Base-by-base conservation (phyloP, 1,140 invertebrate species). In the Drosophila pseudoananassae region DNA sequence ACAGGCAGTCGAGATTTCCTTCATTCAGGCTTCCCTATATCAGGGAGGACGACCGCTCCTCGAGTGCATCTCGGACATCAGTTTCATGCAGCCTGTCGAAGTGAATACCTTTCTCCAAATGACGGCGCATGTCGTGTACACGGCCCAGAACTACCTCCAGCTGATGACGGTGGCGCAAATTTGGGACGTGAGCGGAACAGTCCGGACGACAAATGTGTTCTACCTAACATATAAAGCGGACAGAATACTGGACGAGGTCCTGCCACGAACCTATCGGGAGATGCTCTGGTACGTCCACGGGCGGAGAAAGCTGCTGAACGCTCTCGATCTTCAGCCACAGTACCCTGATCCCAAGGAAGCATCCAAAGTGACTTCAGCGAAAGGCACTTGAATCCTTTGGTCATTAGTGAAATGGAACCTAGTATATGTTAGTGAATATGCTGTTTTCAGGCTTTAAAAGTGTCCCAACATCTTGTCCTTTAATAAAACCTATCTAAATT, bases 241-340 rank as follows among this genome's bases (percentile, higher is more conserved):
- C 2, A 91, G 93, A 49, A 71, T 92, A 17, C 93, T 95, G 4
- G 92, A 93, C 51, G 83, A 92, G 59, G 93, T 96, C n/a, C 84
- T 96, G 33, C 96, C 96, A 1, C 92, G 93, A 51, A 94, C 95
- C 12, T 97, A 97, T 92, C 93, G 95, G 66, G 96, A 96, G 78
- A 94, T 95, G 20, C 95, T 96, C 93, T 92, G 95, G 91, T 96
- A 95, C 79, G 83, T 97, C 52, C 95, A 96, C 83, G 95, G 95
- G 4, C 92, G 94, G 58, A 92, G 96, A 57, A 94, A 95, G 83
- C 94, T 95, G 69, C 4, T 83, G 23, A 52, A 61, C 4, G 82
- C 82, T 3, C 64, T 87, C 3, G 25, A 82, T n/a, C 36, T 88
- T 27, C 46, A 54, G 23, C 61, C 78, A 0, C 36, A 78, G 10